Base-by-base conservation (phyloP, 2,113 vertebrate genomes). In the Salvator merianae region DNA sequence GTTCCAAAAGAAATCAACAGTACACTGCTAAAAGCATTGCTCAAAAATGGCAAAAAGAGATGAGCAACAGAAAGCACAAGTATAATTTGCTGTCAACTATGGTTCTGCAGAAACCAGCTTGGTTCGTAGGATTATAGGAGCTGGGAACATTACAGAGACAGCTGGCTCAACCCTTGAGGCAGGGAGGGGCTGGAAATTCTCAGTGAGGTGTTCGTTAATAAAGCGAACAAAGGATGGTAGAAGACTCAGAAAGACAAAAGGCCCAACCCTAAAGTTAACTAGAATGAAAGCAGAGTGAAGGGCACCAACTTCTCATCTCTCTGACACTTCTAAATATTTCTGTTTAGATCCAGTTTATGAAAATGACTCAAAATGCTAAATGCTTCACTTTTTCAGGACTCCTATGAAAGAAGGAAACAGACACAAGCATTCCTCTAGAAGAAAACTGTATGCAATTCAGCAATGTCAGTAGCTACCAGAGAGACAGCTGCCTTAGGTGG, bases 71-170 rank as follows among this genome's bases (percentile, higher is more conserved):
- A 71, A 38, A 68, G 69, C 22, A 81, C 77, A 0, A 1, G 0
- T 7, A 47, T 92, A 90, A 93, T 53, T 93, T 91, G 90, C 55
- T 3, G 3, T 88, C 89, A 86, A 75, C 84, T 74, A 79, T 86
- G 79, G 79, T 86, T 87, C 92, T 91, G 87, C 87, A 86, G 89
- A 82, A 50, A 0, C 47, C 72, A 87, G 87, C 88, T 90, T 24
- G 78, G 78, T 93, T 94, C 92, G 92, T 92, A 95, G 90, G 90
- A 88, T 86, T 92, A 90, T 88, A 92, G 89, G 91, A 92, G 87
- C 89, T 1, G 65, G 88, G 89, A 93, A 93, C 89, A 91, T 80
- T 88, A 88, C 90, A 91, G 88, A 94, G 90, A 90, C 88, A 94
- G 90, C 87, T 86, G 86, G 87, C 87, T 84, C 88, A 91, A 91